Base-by-base conservation (phyloP, 2,797 vertebrate species). In the Crenuchus spilurus region DNA sequence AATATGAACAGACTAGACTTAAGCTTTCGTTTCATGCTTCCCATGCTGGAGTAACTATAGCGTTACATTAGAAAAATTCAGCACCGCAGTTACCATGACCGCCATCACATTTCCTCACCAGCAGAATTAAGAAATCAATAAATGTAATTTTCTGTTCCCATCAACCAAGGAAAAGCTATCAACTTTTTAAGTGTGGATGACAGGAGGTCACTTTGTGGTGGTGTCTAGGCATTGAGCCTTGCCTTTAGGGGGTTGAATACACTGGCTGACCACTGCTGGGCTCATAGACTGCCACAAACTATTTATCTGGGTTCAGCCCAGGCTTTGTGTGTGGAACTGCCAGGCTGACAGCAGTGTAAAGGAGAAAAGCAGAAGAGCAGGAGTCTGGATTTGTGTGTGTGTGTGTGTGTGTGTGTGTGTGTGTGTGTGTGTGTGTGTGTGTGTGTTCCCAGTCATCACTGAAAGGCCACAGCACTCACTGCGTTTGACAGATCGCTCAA, bases 401-500 rank as follows among this genome's bases (percentile, higher is more conserved):
- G 46, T 41, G 18, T 66, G 60, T 67, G 60, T 60, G 62, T 78
- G 54, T 76, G 70, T 30, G 70, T 73, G 64, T 71, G 68, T 54
- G 48, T 68, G 63, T 52, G 62, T 61, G 58, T 78, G 58, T 58
- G 42, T 20, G 65, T 74, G 71, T 68, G 64, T 41, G 33, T 55
- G 63, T 60, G 68, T 60, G 42, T 31, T 76, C 33, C 16, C 14
- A 66, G 41, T 20, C 41, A 33, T 66, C 42, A 65, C 35, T 20
- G 54, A 75, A 81, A 75, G 70, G 72, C 80, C 30, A 67, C 74
- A 70, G 61, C 54, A 61, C 75, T 64, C 72, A 80, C 67, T 70
- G 39, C 65, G 39, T 81, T 79, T 80, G 80, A 80, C 80, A 79
- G 77, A 79, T 79, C 65, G 70, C 61, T 72, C 65, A 75, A 65